Conservation (phyloP, 2,888 invertebrate species). For the Tenthredo scrophulariae region DNA sequence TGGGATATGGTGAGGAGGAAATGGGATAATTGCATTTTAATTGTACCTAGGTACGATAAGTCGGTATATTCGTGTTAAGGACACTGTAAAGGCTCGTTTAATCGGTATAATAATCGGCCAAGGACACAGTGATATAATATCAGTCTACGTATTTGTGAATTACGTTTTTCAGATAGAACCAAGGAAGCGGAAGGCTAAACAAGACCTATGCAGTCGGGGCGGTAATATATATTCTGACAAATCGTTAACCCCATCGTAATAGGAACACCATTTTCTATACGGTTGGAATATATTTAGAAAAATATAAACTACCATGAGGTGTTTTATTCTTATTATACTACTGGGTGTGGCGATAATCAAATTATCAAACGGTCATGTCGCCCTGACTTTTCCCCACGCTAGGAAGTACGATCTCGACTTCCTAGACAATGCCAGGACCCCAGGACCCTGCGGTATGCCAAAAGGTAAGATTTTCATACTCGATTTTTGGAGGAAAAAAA, state of each 20-base stretch:
- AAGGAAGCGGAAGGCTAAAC: background rate
- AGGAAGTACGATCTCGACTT: conserved; percentile 94
- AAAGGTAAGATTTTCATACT: conserved; percentile 84
- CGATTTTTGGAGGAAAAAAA: background rate
- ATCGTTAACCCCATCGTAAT: background rate
- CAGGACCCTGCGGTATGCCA: conserved; percentile 96
- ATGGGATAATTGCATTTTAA: conserved; percentile 31
- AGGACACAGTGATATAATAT: background rate
- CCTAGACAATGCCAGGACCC: conserved; percentile 93
- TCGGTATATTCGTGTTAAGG: conserved; percentile 39
- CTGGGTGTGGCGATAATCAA: conserved; percentile 61
- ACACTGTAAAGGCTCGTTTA: conserved; percentile 4
- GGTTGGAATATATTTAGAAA: background rate
- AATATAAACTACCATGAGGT: background rate
- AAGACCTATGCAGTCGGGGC: conserved; percentile 31
- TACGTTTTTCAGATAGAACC: background rate
- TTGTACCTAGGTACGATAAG: background rate
- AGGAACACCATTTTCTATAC: background rate
- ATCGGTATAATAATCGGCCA: background rate
- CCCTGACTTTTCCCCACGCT: conserved; percentile 94
- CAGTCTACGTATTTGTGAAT: background rate
- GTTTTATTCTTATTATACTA: conserved; percentile 52
- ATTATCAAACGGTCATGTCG: conserved; percentile 84
- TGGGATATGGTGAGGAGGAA: conserved; percentile 8
- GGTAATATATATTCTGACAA: conserved; percentile 38